Percentiles rank a stretch among this genome's conserved stretches.
These are phyloP conservation scores for Doryteuthis pealeii DNA, from an alignment of 1,140 invertebrate species.

Conservation along the genomic window DNA sequence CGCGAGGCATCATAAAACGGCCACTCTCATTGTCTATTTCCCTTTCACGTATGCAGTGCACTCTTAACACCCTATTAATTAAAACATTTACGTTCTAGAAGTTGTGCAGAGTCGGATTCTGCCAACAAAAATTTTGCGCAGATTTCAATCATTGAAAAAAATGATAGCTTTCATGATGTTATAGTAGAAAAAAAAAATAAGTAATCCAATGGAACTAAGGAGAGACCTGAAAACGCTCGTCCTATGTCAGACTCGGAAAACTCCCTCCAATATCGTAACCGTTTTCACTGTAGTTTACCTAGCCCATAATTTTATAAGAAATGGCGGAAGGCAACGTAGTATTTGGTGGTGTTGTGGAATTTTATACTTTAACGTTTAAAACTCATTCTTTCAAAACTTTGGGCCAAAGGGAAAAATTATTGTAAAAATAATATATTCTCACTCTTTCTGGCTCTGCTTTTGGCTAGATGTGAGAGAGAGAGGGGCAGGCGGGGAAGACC, in stretches of 20 bases:
- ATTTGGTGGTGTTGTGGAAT: slow-evolving; percentile 30
- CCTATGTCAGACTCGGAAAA: not conserved
- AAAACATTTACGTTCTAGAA: too few species aligned
- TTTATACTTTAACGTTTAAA: slow-evolving; percentile 17
- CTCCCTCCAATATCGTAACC: slow-evolving; percentile 26
- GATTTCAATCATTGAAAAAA: too few species aligned
- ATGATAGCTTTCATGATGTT: too few species aligned
- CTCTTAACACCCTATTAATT: too few species aligned
- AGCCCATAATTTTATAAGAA: slow-evolving; percentile 49
- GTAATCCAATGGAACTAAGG: not conserved
- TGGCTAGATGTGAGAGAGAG: too few species aligned
- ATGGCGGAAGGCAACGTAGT: slow-evolving; percentile 53
- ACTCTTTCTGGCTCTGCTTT: too few species aligned
- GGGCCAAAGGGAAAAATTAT: too few species aligned
- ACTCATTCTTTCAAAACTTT: not conserved
- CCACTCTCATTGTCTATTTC: not conserved
- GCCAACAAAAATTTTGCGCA: too few species aligned
- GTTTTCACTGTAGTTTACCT: slow-evolving; percentile 42
- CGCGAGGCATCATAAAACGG: not conserved
- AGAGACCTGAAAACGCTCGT: not conserved
- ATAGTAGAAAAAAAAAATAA: not conserved
- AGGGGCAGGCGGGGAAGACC: slow-evolving; percentile 13
- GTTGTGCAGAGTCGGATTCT: too few species aligned
- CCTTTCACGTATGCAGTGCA: not conserved
- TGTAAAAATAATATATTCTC: too few species aligned